Percentiles rank a stretch among this genome's conserved stretches.
Evolutionary conservation across 2,888 invertebrate species (phyloP).

Genomic region (Listrodromus nycthemerus): DNA sequence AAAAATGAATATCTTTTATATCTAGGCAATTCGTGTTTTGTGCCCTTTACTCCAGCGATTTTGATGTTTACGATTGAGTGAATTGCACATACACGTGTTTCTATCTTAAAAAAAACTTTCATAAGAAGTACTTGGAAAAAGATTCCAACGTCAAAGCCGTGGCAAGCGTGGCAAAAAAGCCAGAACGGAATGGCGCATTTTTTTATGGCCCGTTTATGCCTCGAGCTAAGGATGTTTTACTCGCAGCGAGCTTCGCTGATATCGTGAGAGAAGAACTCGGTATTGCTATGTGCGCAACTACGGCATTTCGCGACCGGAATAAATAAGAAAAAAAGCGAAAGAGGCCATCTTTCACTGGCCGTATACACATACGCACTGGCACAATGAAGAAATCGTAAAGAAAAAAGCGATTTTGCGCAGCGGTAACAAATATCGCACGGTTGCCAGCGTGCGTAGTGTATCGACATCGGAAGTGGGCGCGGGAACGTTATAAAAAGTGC

Average conservation of each 20-base stretch:
- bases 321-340: neutral
- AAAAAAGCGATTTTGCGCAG: slow-evolving; percentile 17
- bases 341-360: neutral
- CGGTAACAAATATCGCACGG: slow-evolving; percentile 41
- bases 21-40: no score
- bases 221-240: slow-evolving; percentile 3
- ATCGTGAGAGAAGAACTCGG: slow-evolving; percentile 7
- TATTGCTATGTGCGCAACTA: neutral
- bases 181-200: slow-evolving; percentile 5
- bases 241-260: neutral
- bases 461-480: slow-evolving; percentile 26
- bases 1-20: no score
- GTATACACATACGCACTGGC: neutral
- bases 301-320: neutral
- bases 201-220: slow-evolving; percentile 3
- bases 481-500: slow-evolving; percentile 37
- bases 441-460: slow-evolving; percentile 26
- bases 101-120: no score
- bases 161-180: neutral
- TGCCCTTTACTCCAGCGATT: neutral
- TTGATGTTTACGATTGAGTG: neutral
- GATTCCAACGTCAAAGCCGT: neutral
- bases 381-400: slow-evolving; percentile 28
- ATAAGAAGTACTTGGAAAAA: no score
- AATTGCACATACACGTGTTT: no score